phyloP scores from a whole-genome alignment of 2,113 vertebrate genomes.

The Xyrauchen texanus region DNA sequence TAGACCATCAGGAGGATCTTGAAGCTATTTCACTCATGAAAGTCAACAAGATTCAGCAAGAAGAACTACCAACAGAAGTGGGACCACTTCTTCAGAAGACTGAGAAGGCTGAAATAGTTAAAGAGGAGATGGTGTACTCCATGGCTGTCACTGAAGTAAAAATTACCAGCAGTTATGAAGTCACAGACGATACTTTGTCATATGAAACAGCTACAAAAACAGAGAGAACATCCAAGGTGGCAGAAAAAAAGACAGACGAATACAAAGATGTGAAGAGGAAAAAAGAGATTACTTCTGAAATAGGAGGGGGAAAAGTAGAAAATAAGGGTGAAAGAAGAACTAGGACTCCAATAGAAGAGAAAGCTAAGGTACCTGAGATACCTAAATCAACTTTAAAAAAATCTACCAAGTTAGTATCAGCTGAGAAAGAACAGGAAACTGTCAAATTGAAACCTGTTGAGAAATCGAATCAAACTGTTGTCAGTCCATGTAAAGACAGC shows the following conservation, averaged over 20 bases:
- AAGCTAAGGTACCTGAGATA: too few species aligned
- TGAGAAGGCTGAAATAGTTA: constrained; percentile 43
- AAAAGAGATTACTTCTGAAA: constrained; percentile 20
- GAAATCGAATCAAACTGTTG: too few species aligned
- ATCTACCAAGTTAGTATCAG: too few species aligned
- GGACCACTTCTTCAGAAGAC: constrained; percentile 58
- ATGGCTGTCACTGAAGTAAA: constrained; percentile 52
- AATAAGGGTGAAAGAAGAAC: constrained; percentile 52
- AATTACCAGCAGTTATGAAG: constrained; percentile 50
- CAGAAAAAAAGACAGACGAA: constrained; percentile 35
- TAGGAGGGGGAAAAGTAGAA: constrained; percentile 25
- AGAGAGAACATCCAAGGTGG: constrained; percentile 52
- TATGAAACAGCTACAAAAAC: constrained; percentile 45
- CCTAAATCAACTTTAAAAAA: too few species aligned
- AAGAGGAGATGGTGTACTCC: constrained; percentile 44
- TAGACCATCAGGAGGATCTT: constrained; percentile 63
- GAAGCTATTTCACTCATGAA: constrained; percentile 68
- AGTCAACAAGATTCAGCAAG: constrained; percentile 58
- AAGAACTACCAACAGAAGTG: constrained; percentile 58
- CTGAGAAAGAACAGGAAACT: too few species aligned
- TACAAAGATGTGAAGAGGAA: constrained; percentile 40
- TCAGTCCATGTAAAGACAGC: too few species aligned
- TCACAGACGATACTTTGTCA: constrained; percentile 54
- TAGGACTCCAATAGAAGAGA: constrained; percentile 21
- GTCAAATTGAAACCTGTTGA: too few species aligned